Evolutionary conservation across 2,113 vertebrate genomes (phyloP), one percentile per base, ranked within the genome.

Genomic region (Scalopus aquaticus): DNA sequence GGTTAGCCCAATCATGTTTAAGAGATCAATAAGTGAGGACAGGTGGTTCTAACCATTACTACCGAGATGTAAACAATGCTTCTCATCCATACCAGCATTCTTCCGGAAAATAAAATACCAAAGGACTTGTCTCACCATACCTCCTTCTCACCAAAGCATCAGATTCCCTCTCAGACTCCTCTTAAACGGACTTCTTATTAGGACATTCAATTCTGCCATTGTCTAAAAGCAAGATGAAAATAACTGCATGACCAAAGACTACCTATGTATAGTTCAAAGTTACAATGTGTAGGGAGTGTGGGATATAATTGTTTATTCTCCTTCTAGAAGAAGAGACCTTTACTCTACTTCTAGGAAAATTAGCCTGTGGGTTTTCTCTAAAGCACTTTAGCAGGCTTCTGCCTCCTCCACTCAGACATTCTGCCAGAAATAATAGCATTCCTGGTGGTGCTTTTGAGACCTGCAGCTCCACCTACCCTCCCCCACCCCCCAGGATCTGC

Each of bases 91-190:
- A 32, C 12, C 24, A 78, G 5, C 24, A 77, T 72, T 94, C 44
- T 89, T 84, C 35, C 60, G 32, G 60, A 58, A 95, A 95, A 91
- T 76, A 73, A 95, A 95, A 91, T 76, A 73, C 17, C 54, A 30
- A 46, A 80, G 64, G 39, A 64, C n/a, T 92, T 78, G n/a, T 30
- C 37, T 37, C 5, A 80, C 37, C 46, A 56, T 44, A 54, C 22
- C n/a, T 72, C 30, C 74, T 79, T 22, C 26, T 26, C 69, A 72
- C 32, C 24, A 28, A n/a, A n/a, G n/a, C n/a, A n/a, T n/a, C n/a
- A n/a, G n/a, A 77, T 13, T 70, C 26, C 44, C 46, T 37, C 3
- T n/a, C 82, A 54, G 44, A 1, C 9, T 46, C 42, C 64, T 74
- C 54, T 56, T 54, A 54, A 56, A 56, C 5, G 6, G 54, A 7